Evolutionary conservation across 2,797 vertebrate species (phyloP).

Genomic region (Holocentrus rufus): DNA sequence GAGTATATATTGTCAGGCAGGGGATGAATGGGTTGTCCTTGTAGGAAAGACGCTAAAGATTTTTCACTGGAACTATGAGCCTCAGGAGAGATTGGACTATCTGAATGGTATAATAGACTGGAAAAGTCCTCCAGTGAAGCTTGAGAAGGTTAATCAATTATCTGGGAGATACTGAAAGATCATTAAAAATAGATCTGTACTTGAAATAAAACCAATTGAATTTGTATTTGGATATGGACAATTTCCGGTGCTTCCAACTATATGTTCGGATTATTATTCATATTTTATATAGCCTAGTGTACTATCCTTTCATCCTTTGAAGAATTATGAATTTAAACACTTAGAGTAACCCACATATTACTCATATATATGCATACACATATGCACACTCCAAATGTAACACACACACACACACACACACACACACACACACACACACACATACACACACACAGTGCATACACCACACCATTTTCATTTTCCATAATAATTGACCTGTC

Average conservation of each 20-base stretch:
- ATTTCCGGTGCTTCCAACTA: neutral
- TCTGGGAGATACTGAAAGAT: slow-evolving; percentile 16
- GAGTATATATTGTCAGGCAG: slow-evolving; percentile 28
- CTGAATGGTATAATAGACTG: slow-evolving; percentile 24
- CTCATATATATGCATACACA: too few relatives aligned
- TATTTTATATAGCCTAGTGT: neutral
- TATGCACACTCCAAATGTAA: neutral
- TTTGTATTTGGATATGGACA: neutral
- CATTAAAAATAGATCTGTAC: neutral
- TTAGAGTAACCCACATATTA: neutral
- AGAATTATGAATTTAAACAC: neutral
- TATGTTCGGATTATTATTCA: neutral
- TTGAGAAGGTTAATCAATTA: slow-evolving; percentile 48
- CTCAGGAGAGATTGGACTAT: slow-evolving; percentile 33
- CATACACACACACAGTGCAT: neutral
- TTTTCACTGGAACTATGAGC: slow-evolving; percentile 21
- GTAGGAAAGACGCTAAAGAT: slow-evolving; percentile 28
- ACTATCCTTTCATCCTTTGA: neutral
- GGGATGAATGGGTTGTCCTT: slow-evolving; percentile 35
- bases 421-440: neutral
- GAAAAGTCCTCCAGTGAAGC: slow-evolving; percentile 39
- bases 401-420: slow-evolving; percentile 3
- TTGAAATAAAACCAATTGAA: neutral
- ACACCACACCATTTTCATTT: slow-evolving; percentile 32
- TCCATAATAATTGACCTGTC: slow-evolving; percentile 50